These are phyloP conservation scores for Alca torda DNA, from an alignment of 2,797 vertebrate species.

Conservation along the genomic window DNA sequence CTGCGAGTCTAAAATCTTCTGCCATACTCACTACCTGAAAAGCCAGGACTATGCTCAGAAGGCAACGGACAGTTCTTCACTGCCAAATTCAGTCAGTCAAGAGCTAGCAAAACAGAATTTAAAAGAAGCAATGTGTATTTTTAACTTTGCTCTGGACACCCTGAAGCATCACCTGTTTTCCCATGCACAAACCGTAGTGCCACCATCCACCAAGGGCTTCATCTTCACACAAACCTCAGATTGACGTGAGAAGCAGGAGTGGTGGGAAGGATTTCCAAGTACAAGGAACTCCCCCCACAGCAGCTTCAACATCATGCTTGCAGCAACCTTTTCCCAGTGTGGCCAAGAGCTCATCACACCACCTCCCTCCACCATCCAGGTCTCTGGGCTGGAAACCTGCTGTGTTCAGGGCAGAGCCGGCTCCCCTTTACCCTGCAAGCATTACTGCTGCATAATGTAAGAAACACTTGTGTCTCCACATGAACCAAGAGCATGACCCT, in stretches of 20 bases:
- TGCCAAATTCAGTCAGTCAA: background rate
- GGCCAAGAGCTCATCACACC: background rate
- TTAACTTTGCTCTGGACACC: background rate
- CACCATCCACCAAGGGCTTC: background rate
- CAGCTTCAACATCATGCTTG: background rate
- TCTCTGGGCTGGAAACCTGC: background rate
- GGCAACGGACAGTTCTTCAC: background rate
- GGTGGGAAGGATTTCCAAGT: background rate
- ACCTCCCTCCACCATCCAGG: accelerated
- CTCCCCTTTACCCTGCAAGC: background rate
- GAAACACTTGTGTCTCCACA: accelerated
- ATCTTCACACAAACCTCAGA: background rate
- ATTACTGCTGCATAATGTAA: background rate
- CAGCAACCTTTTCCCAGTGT: background rate
- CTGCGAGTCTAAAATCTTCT: background rate
- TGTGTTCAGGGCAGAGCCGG: background rate
- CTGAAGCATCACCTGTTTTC: background rate
- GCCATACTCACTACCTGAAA: background rate
- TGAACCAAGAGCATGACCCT: background rate
- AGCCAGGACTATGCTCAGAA: background rate
- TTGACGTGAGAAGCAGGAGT: background rate
- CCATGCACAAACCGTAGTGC: background rate
- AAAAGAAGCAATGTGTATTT: accelerated
- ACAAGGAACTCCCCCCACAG: background rate
- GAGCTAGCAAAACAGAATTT: background rate